Percentiles rank a stretch among this genome's conserved stretches.
phyloP scores from a whole-genome alignment of 2,797 vertebrate genomes.

The Mico argentatus region DNA sequence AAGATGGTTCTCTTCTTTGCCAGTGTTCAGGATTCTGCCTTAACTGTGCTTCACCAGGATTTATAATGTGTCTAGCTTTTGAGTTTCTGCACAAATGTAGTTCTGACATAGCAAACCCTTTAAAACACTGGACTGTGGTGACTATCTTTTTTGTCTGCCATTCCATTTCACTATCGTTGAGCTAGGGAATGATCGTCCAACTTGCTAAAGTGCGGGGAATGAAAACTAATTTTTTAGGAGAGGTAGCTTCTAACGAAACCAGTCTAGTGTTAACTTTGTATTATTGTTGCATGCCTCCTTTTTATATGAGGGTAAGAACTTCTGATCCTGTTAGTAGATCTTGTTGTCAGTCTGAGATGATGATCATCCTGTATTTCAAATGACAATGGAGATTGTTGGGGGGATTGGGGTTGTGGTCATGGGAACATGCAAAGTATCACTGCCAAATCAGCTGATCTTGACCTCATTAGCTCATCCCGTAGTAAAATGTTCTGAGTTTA shows the following conservation, averaged over 20 bases:
- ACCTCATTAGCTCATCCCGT: conserved; percentile 22
- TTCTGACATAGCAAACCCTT: background rate
- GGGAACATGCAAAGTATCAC: background rate
- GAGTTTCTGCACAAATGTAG: background rate
- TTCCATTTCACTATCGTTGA: background rate
- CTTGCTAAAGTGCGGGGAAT: background rate
- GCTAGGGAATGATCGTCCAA: background rate
- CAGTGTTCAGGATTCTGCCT: background rate
- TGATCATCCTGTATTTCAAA: background rate
- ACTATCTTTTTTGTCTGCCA: background rate
- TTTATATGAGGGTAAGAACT: background rate
- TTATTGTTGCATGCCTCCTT: background rate
- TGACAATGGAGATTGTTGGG: background rate
- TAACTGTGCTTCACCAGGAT: background rate
- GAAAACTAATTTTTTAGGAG: background rate
- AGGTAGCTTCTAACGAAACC: background rate
- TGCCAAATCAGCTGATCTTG: conserved; percentile 40
- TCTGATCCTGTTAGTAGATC: background rate
- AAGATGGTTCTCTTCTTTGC: background rate
- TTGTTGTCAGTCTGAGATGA: background rate
- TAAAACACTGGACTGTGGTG: background rate
- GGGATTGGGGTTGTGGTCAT: background rate
- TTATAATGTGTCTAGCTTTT: background rate
- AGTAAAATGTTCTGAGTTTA: conserved; percentile 40
- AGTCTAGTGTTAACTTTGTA: background rate